phyloP scores from a whole-genome alignment of 2,113 vertebrate genomes.

The Hydrochoerus hydrochaeris region DNA sequence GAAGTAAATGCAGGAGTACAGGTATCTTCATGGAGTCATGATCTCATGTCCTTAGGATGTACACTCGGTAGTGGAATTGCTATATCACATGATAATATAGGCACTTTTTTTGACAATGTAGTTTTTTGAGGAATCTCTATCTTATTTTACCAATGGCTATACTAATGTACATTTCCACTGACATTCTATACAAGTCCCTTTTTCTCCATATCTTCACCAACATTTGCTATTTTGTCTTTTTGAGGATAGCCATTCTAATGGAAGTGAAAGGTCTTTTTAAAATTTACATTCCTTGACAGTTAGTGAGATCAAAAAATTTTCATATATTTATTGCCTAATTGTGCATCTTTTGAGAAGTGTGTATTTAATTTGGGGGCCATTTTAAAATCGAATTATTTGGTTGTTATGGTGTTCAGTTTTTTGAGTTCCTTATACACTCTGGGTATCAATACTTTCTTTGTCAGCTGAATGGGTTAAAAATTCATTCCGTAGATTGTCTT shows the following conservation, averaged over 20 bases:
- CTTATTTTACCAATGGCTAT: background rate
- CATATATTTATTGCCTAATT: background rate
- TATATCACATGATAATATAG: background rate
- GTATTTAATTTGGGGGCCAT: background rate
- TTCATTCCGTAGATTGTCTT: background rate
- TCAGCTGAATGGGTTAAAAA: background rate
- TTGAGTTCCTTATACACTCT: background rate
- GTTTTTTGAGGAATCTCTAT: background rate
- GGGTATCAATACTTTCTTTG: background rate
- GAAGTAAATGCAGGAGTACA: background rate
- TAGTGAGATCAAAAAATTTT: background rate
- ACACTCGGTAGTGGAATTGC: background rate
- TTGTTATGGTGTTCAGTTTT: background rate
- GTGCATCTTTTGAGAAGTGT: background rate
- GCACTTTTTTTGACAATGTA: background rate
- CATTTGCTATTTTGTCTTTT: background rate
- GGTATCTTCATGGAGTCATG: background rate
- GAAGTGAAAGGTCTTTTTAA: background rate
- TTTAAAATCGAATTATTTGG: background rate
- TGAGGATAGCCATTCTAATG: background rate
- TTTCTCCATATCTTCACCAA: background rate
- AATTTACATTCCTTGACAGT: background rate
- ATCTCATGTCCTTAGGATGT: background rate
- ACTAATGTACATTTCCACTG: background rate
- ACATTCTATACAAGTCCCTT: background rate